Conservation (phyloP, 2,797 vertebrate species). For the Rhynchonycteris naso region DNA sequence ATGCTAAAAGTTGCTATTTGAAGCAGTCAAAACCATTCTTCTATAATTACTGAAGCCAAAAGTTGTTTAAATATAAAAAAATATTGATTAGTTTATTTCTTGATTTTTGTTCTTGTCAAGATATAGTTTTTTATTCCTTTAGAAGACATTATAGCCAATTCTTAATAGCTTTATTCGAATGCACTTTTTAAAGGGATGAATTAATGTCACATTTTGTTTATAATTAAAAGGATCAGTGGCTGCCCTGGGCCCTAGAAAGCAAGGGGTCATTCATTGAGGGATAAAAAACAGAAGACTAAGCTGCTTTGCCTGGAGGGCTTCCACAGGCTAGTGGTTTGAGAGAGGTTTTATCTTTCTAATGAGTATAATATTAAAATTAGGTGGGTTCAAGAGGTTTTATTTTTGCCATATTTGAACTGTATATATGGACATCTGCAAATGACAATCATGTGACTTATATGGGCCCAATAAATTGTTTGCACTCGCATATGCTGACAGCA, state of each 20-base stretch:
- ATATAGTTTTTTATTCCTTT: conserved; percentile 37
- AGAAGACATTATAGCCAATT: not conserved
- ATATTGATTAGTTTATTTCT: not conserved
- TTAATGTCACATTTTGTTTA: conserved; percentile 59
- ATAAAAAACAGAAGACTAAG: conserved; percentile 56
- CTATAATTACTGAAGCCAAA: conserved; percentile 39
- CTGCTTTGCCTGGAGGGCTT: conserved; percentile 19
- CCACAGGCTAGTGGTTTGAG: conserved; percentile 16
- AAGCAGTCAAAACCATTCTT: conserved; percentile 34
- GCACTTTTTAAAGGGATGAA: conserved; percentile 40
- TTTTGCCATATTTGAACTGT: conserved; percentile 63
- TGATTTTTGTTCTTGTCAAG: conserved; percentile 54
- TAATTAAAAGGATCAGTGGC: conserved; percentile 55
- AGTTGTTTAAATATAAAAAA: conserved; percentile 53
- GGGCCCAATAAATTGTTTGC: conserved; percentile 72
- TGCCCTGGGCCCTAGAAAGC: conserved; percentile 44
- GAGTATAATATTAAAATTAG: conserved; percentile 59
- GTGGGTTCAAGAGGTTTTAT: not conserved
- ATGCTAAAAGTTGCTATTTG: not conserved
- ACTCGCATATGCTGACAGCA: conserved; percentile 77
- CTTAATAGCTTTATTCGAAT: conserved; percentile 51
- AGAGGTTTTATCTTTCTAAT: conserved; percentile 54
- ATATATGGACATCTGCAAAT: conserved; percentile 46
- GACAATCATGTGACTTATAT: conserved; percentile 46
- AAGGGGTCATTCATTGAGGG: not conserved